Percentiles rank a stretch among this genome's conserved stretches.
These are phyloP conservation scores for Seladonia tumulorum DNA, from an alignment of 2,888 invertebrate genomes.

Conservation along the genomic window DNA sequence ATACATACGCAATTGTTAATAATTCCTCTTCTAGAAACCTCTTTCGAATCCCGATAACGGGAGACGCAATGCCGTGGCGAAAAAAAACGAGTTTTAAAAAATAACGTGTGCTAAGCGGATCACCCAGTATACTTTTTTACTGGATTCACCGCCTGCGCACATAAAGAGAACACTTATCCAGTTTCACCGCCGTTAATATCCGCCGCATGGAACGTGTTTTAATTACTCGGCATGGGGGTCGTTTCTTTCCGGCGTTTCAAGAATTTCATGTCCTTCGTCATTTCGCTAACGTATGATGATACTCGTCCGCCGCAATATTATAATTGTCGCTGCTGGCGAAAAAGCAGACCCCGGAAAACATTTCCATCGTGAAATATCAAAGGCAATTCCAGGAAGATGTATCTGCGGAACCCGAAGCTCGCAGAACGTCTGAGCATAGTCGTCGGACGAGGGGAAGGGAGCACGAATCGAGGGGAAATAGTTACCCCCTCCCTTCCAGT, in stretches of 20 bases:
- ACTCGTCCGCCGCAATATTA: background rate
- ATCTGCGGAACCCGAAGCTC: background rate
- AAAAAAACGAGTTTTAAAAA: background rate
- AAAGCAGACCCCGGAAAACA: slow-evolving; percentile 6
- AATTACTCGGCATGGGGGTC: slow-evolving; percentile 16
- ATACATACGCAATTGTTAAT: no score
- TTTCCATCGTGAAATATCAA: slow-evolving; percentile 30
- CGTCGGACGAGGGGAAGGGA: no score
- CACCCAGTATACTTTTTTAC: background rate
- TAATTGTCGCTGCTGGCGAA: slow-evolving; percentile 30
- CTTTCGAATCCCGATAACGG: no score
- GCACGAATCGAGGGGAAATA: no score
- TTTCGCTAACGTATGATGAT: slow-evolving; percentile 5
- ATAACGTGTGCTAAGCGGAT: background rate
- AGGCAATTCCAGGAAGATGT: background rate
- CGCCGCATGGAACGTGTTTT: slow-evolving; percentile 26
- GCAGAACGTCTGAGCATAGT: background rate
- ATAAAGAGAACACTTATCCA: background rate
- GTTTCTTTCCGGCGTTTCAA: slow-evolving; percentile 11
- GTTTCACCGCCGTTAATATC: slow-evolving; percentile 32
- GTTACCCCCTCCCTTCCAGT: no score
- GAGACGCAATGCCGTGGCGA: background rate
- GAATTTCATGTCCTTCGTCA: slow-evolving; percentile 33
- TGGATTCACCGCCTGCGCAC: background rate
- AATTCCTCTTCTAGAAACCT: no score